phyloP scores from a whole-genome alignment of 2,797 vertebrate species.

The Enteromius viviparus region DNA sequence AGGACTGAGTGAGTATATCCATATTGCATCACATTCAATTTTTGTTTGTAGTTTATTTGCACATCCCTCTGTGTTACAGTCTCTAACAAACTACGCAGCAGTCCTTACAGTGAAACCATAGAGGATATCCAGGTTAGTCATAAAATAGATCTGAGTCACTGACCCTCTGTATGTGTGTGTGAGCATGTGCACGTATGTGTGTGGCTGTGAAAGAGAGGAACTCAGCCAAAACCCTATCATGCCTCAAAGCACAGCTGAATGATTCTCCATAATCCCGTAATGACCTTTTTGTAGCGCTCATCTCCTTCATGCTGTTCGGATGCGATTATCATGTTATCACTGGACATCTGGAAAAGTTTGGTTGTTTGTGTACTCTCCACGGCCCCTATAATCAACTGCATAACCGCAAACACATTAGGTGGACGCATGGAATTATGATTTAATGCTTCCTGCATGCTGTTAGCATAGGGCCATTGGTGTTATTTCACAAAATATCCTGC shows the following conservation, averaged over 20 bases:
- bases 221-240: conserved; percentile 29
- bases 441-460: conserved; percentile 70
- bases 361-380: conserved; percentile 68
- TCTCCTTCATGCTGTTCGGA: conserved; percentile 58
- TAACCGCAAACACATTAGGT: conserved; percentile 69
- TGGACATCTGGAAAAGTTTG: conserved; percentile 79
- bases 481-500: conserved; percentile 68
- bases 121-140: conserved; percentile 69
- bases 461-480: conserved; percentile 64
- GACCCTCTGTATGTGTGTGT: conserved; percentile 49
- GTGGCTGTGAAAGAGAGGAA: conserved; percentile 42
- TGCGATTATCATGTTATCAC: conserved; percentile 69
- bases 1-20: neutral
- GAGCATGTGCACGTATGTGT: conserved; percentile 41
- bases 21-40: neutral
- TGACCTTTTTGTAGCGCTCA: conserved; percentile 63
- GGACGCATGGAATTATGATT: conserved; percentile 65
- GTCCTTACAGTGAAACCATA: conserved; percentile 6
- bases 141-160: conserved; percentile 66
- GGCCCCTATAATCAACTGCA: conserved; percentile 68
- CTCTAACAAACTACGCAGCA: conserved; percentile 16
- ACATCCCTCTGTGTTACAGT: neutral
- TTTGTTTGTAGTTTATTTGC: neutral
- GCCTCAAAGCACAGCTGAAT: conserved; percentile 57
- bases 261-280: conserved; percentile 71